Evolutionary conservation across 2,797 vertebrate genomes (phyloP).

Genomic region (Pteropus rufus): DNA sequence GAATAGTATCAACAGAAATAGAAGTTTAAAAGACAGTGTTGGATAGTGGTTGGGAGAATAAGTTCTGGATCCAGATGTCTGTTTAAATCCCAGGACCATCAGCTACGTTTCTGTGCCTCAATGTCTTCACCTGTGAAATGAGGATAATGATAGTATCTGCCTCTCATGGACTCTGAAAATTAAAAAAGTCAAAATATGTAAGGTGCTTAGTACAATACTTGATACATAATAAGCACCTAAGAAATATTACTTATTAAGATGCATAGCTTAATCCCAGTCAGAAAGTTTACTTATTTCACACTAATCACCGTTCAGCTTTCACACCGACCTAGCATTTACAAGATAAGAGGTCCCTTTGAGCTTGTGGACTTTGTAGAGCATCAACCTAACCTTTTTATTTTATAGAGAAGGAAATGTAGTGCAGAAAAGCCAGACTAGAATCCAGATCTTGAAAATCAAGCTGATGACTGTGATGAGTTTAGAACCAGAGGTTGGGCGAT

Average conservation of each 20-base stretch:
- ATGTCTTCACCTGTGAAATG: not conserved
- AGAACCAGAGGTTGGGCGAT: not conserved
- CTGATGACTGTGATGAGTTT: not conserved
- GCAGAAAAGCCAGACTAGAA: not conserved
- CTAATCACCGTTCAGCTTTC: not conserved
- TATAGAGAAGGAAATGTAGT: not conserved
- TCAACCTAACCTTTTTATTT: not conserved
- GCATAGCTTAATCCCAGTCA: not conserved
- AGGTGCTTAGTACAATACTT: not conserved
- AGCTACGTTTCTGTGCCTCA: not conserved
- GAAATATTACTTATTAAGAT: not conserved
- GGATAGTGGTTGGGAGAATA: not conserved
- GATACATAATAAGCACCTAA: not conserved
- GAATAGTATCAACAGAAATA: not conserved
- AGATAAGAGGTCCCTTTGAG: not conserved
- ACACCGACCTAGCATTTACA: not conserved
- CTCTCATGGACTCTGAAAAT: not conserved
- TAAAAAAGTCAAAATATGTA: not conserved
- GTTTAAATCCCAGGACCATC: not conserved
- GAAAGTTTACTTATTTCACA: conserved; percentile 12
- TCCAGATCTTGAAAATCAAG: not conserved
- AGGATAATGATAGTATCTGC: not conserved
- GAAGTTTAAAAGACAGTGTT: not conserved
- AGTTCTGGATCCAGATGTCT: not conserved
- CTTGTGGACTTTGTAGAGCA: not conserved